Conservation (phyloP, 2,113 vertebrate species). For the Planiliza haematocheilus region DNA sequence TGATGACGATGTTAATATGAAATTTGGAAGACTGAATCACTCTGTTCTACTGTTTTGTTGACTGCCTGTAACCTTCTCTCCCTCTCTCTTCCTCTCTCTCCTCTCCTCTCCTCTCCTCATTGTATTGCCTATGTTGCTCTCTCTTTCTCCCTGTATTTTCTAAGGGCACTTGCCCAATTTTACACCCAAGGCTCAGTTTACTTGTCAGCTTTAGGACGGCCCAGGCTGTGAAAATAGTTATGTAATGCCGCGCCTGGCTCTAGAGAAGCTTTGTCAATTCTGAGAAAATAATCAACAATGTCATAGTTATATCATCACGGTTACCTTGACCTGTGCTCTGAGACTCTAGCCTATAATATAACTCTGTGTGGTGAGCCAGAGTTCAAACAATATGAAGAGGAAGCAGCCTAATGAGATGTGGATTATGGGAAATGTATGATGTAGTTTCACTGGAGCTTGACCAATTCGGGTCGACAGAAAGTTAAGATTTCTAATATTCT, state of each 20-base stretch:
- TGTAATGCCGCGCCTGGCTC: constrained; percentile 1
- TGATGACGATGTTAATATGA: constrained; percentile 71
- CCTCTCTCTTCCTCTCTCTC: neutral
- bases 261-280: constrained; percentile 4
- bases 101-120: too few relatives aligned
- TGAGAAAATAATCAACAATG: constrained; percentile 5
- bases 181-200: neutral
- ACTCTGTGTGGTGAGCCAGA: neutral
- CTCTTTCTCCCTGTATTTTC: neutral
- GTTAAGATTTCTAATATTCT: too few relatives aligned
- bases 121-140: neutral
- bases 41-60: constrained; percentile 42
- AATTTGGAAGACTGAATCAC: constrained; percentile 63
- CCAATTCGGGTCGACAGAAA: too few relatives aligned
- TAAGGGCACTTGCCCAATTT: constrained; percentile 17
- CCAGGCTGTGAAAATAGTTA: constrained; percentile 3
- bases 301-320: constrained; percentile 1
- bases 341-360: neutral
- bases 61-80: constrained; percentile 3
- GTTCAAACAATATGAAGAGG: neutral
- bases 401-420: neutral
- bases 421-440: constrained; percentile 26
- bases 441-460: neutral
- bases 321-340: neutral
- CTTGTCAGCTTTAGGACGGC: neutral